Evolutionary conservation across 2,888 invertebrate species (phyloP).

Genomic region (Tenthredo distinguenda): DNA sequence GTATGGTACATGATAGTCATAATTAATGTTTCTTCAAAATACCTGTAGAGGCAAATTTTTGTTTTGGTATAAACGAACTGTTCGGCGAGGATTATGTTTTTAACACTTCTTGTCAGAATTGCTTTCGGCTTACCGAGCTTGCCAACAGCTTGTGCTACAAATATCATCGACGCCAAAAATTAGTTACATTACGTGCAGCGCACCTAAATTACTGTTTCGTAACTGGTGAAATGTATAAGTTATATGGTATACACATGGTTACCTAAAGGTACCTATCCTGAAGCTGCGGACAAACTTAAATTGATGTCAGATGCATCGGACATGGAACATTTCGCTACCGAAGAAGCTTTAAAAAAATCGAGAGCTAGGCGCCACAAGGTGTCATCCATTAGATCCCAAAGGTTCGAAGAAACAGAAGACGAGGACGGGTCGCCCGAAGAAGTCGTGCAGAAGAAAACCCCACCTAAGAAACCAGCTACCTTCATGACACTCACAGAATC

Average conservation of each 20-base stretch:
- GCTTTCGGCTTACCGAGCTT: too few species aligned
- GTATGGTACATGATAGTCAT: too few species aligned
- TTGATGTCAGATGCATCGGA: constrained; percentile 16
- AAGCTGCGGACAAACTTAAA: constrained; percentile 17
- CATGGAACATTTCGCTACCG: constrained; percentile 1
- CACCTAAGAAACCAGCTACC: constrained; percentile 24
- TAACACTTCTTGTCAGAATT: too few species aligned
- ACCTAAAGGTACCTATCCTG: constrained; percentile 6
- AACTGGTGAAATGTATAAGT: neutral
- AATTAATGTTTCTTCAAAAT: too few species aligned
- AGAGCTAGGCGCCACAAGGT: constrained; percentile 16
- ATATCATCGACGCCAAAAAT: too few species aligned
- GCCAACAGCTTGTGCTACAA: too few species aligned
- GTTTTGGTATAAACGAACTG: too few species aligned
- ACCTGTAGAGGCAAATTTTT: too few species aligned
- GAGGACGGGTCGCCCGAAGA: constrained; percentile 12
- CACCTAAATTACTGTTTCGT: too few species aligned
- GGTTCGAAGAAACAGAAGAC: neutral
- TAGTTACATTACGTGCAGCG: too few species aligned
- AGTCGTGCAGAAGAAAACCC: neutral
- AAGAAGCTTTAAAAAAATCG: constrained; percentile 6
- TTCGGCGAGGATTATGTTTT: too few species aligned
- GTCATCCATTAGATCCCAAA: neutral
- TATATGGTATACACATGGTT: neutral
- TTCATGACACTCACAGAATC: constrained; percentile 22